These are phyloP conservation scores for Prinia subflava DNA, from an alignment of 2,113 vertebrate species.

Conservation along the genomic window DNA sequence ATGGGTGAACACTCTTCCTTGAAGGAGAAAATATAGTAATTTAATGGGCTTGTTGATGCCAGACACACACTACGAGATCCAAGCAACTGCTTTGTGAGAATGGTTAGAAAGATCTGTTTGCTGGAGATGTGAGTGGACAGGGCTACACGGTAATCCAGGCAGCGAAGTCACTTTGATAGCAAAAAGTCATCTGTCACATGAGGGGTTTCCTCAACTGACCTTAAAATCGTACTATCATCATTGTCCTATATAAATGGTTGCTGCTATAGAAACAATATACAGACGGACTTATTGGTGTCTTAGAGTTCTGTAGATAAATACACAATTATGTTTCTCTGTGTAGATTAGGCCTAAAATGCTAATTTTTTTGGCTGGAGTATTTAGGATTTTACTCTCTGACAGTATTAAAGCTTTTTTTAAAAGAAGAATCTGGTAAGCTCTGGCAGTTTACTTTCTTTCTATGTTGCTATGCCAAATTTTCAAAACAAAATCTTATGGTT, in stretches of 20 bases:
- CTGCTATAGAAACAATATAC: not conserved
- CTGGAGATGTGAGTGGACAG: not conserved
- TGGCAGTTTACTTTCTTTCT: not conserved
- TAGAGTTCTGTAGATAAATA: not conserved
- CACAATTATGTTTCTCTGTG: not conserved
- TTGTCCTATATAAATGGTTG: not conserved
- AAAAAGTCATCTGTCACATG: not conserved
- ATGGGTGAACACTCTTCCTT: not conserved
- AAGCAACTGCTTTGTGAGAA: not conserved
- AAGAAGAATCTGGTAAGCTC: not conserved
- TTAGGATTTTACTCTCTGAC: not conserved
- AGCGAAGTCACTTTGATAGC: not conserved
- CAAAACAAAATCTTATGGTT: not conserved
- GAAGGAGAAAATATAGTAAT: not conserved
- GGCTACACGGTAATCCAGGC: fast-evolving
- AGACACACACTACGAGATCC: not conserved
- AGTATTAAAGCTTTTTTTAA: not conserved
- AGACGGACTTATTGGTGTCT: not conserved
- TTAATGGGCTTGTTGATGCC: not conserved
- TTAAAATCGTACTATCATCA: not conserved
- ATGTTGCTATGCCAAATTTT: not conserved
- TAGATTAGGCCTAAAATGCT: not conserved
- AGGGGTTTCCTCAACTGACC: not conserved
- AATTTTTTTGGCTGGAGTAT: not conserved
- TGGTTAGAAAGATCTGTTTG: not conserved